phyloP scores from a whole-genome alignment of 2,888 invertebrate genomes.

The Elegia similella region DNA sequence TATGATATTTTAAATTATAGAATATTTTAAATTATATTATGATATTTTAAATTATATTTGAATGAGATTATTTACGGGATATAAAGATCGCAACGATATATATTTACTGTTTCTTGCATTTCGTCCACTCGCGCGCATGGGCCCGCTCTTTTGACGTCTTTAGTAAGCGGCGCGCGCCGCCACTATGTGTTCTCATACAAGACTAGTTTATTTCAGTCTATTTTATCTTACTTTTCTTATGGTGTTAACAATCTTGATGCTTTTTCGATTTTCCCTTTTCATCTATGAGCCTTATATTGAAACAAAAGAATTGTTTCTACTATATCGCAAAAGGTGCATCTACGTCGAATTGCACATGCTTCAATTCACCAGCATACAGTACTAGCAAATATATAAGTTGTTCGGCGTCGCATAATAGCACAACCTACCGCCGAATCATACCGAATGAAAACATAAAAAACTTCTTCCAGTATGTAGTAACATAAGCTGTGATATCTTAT shows the following conservation, averaged over 20 bases:
- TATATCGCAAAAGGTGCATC: no score
- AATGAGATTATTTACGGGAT: constrained; percentile 19
- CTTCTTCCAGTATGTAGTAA: no score
- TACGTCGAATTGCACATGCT: no score
- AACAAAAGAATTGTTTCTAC: background rate
- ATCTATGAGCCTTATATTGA: background rate
- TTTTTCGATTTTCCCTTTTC: background rate
- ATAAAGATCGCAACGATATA: constrained; percentile 9
- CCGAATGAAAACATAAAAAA: no score
- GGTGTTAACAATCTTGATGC: constrained; percentile 13
- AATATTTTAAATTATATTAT: constrained; percentile 27
- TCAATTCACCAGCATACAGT: no score
- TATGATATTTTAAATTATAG: constrained; percentile 30
- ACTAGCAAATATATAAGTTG: no score
- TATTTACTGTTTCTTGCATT: constrained; percentile 16
- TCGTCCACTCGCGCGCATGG: constrained; percentile 18
- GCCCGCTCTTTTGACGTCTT: constrained; percentile 56
- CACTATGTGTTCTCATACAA: constrained; percentile 47
- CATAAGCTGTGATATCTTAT: no score
- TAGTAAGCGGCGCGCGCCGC: constrained; percentile 12
- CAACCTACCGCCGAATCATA: no score
- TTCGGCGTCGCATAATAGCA: no score
- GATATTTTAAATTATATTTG: constrained; percentile 26
- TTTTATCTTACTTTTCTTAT: constrained; percentile 30
- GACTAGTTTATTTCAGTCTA: constrained; percentile 35